Evolutionary conservation across 2,797 vertebrate genomes (phyloP).

Genomic region (Lateolabrax maculatus): DNA sequence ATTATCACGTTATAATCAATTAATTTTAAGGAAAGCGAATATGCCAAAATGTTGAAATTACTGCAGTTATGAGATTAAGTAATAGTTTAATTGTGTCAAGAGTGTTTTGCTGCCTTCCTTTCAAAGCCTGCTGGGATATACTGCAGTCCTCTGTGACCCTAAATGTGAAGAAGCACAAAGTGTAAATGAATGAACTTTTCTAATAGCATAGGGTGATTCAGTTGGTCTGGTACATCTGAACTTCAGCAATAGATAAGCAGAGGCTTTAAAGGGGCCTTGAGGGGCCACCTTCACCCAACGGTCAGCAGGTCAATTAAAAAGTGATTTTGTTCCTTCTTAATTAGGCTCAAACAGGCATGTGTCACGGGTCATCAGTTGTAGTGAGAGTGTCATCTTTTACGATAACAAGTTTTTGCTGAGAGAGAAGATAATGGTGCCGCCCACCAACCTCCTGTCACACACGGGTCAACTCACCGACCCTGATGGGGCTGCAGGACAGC

Average conservation of each 20-base stretch:
- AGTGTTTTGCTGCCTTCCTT: too few species aligned
- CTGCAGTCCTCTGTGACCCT: neutral
- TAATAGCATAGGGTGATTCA: neutral
- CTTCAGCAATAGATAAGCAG: too few species aligned
- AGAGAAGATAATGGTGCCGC: conserved; percentile 50
- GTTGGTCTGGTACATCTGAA: too few species aligned
- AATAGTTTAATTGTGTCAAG: neutral
- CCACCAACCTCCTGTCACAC: conserved; percentile 56
- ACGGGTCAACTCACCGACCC: conserved; percentile 58
- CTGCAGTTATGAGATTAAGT: too few species aligned
- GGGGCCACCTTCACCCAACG: conserved; percentile 41
- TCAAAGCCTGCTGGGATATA: neutral
- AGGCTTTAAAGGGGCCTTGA: conserved; percentile 12
- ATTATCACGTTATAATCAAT: neutral
- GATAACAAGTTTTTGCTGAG: conserved; percentile 55
- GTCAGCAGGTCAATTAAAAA: conserved; percentile 57
- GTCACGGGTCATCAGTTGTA: conserved; percentile 62
- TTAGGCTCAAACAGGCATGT: conserved; percentile 57
- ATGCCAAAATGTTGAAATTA: neutral
- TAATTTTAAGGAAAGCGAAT: too few species aligned
- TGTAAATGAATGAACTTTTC: neutral
- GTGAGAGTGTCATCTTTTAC: conserved; percentile 45
- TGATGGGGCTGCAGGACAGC: conserved; percentile 35
- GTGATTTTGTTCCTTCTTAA: conserved; percentile 54
- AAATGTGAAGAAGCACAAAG: neutral